Evolutionary conservation across 2,113 vertebrate genomes (phyloP).

Genomic region (Epinephelus fuscoguttatus): DNA sequence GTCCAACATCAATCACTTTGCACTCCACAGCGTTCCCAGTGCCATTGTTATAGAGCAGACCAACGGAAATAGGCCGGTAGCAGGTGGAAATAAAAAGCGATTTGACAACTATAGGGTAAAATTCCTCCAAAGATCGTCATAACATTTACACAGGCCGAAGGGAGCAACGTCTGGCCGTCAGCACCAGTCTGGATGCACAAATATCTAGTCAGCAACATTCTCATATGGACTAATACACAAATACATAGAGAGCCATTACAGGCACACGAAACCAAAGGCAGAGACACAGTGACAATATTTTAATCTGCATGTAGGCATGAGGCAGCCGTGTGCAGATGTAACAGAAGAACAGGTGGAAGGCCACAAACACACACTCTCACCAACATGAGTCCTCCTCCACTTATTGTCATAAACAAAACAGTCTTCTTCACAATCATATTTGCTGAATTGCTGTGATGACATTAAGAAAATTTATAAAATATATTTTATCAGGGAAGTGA

Average conservation of each 20-base stretch:
- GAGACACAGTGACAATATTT: neutral
- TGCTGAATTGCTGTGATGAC: neutral
- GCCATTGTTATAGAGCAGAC: slow-evolving; percentile 86
- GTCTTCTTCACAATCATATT: neutral
- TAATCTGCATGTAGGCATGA: neutral
- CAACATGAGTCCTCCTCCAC: neutral
- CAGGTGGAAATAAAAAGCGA: slow-evolving; percentile 87
- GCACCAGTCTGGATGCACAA: slow-evolving; percentile 37
- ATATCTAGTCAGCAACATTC: slow-evolving; percentile 50
- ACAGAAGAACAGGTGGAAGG: slow-evolving; percentile 8
- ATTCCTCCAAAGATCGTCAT: slow-evolving; percentile 74
- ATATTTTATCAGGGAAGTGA: neutral
- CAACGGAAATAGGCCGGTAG: slow-evolving; percentile 85
- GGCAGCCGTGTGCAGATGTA: neutral
- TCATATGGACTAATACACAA: slow-evolving; percentile 27
- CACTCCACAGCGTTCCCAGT: slow-evolving; percentile 78
- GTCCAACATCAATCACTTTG: slow-evolving; percentile 84
- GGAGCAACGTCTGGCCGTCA: slow-evolving; percentile 59
- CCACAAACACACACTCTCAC: neutral
- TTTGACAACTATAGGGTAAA: slow-evolving; percentile 78
- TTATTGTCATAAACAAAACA: neutral
- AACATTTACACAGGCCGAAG: slow-evolving; percentile 77
- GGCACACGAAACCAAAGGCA: neutral
- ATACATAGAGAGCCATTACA: slow-evolving; percentile 7
- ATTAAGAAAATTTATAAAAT: neutral